phyloP scores from a whole-genome alignment of 2,797 vertebrate species.

The Pelochelys cantorii region DNA sequence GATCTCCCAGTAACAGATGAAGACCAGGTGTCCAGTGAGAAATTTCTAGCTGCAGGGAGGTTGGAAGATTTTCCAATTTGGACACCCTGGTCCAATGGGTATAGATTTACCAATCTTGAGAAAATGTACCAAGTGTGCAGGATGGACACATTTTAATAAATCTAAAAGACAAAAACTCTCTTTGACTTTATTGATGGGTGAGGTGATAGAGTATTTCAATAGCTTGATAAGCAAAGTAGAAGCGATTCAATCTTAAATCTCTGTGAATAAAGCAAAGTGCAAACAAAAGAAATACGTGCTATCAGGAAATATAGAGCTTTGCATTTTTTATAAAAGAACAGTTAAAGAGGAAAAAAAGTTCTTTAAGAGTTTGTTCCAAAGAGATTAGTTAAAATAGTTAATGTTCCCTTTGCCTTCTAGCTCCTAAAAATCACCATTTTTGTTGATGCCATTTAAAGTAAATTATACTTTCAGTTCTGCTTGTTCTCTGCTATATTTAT shows the following conservation, averaged over 20 bases:
- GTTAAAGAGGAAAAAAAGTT: background rate
- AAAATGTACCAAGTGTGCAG: conserved; percentile 36
- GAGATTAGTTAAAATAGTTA: conserved; percentile 46
- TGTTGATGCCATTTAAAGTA: conserved; percentile 32
- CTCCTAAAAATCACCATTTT: conserved; percentile 58
- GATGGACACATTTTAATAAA: conserved; percentile 9
- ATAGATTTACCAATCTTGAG: conserved; percentile 23
- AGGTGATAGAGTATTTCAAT: conserved; percentile 40
- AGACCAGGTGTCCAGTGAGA: background rate
- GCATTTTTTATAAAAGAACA: accelerated
- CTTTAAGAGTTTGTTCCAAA: conserved; percentile 12
- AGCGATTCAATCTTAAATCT: conserved; percentile 26
- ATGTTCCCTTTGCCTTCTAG: conserved; percentile 16
- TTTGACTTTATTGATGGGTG: background rate
- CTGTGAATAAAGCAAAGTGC: background rate
- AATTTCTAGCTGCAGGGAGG: accelerated
- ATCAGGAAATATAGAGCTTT: conserved; percentile 18
- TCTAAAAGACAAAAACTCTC: conserved; percentile 29
- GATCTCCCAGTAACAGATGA: conserved; percentile 3
- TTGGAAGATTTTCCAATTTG: conserved; percentile 19
- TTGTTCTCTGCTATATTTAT: conserved; percentile 31
- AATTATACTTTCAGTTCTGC: conserved; percentile 49
- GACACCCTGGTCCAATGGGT: background rate
- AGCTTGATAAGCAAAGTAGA: conserved; percentile 10
- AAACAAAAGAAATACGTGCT: background rate